Base-by-base conservation (phyloP, 1,140 invertebrate species). In the Copidosoma floridanum region DNA sequence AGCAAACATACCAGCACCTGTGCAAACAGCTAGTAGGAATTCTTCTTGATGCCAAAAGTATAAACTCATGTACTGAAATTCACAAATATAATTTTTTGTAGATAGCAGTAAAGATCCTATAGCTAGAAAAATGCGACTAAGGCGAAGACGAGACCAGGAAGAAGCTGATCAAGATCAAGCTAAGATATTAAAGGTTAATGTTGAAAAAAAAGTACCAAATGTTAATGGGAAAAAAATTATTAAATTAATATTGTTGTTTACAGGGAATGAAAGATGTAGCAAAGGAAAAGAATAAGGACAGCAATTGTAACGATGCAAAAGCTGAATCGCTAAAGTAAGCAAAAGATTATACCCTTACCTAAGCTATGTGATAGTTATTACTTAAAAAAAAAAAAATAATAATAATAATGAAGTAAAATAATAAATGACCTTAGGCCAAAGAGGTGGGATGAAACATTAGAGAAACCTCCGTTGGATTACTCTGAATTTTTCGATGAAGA, bases 401-500 rank as follows among this genome's bases (percentile, higher is more conserved):
- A n/a, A n/a, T 21, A 7, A 26, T 46, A 14, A 38, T 23, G 32
- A 27, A 38, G 18, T n/a, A n/a, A n/a, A n/a, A n/a, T n/a, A n/a
- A n/a, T n/a, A n/a, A n/a, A n/a, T n/a, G n/a, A n/a, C n/a, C n/a
- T n/a, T 61, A 92, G 90, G 65, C 90, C 91, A 2, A 92, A 92
- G 76, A 84, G 91, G 53, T 96, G 94, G 94, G 93, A 95, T 73
- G 96, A 98, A 82, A 87, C 89, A 29, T 77, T 99, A 51, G 94
- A 97, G 74, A 96, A 97, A 73, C 97, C 96, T 0, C 90, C 93
- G 20, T 74, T 99, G n/a, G 95, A 99, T 82, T 99, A 99, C 81
- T 98, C 95, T 1, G 96, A 99, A 76, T 95, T 99, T 78, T 99
- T 99, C 78, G 97, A 99, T 70, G 93, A 97, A 67, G 95, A 98